A percentile compares a stretch with the other conserved stretches of the same genome.
phyloP scores from a whole-genome alignment of 2,797 vertebrate species.

The Meriones psammophilus region DNA sequence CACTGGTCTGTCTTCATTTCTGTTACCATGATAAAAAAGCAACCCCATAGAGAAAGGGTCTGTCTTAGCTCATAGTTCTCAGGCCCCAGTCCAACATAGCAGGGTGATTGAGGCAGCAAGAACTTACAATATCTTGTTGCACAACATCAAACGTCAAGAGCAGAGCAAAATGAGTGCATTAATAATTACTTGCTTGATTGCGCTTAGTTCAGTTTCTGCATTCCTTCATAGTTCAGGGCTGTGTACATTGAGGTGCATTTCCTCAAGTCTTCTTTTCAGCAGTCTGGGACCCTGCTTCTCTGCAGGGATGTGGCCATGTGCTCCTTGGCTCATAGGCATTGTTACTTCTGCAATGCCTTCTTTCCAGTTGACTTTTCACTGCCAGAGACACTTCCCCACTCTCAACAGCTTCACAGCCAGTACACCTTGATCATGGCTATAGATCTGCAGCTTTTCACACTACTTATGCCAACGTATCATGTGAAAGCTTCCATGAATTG shows the following conservation, averaged over 20 bases:
- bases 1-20: not conserved
- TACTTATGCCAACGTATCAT: not conserved
- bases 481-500: not conserved
- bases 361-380: not conserved
- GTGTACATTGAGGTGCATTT: not conserved
- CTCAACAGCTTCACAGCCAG: not conserved
- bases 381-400: not conserved
- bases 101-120: not conserved
- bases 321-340: not conserved
- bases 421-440: not conserved
- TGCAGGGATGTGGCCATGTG: not conserved
- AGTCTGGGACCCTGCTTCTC: not conserved
- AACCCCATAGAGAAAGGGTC: not conserved
- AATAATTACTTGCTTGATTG: not conserved
- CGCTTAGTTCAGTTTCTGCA: not conserved
- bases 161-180: not conserved
- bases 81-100: not conserved
- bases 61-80: not conserved
- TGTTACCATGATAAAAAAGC: not conserved
- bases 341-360: not conserved
- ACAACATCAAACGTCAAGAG: not conserved
- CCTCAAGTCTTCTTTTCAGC: not conserved
- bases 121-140: not conserved
- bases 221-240: not conserved
- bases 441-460: not conserved